These are phyloP conservation scores for Litoditis marina DNA, from an alignment of 2,888 invertebrate species.

Conservation along the genomic window DNA sequence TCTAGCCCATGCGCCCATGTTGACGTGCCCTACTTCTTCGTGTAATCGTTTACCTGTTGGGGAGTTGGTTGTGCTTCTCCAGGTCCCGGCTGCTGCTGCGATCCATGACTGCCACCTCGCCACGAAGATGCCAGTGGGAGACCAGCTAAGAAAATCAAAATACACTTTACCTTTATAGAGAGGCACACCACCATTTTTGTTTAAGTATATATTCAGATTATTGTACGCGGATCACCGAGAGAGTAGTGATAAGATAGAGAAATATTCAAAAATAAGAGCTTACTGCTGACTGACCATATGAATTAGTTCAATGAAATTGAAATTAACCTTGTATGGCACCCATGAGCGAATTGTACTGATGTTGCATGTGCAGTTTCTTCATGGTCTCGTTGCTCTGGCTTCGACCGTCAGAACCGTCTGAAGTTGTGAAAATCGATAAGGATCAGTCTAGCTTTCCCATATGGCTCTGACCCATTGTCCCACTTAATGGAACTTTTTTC, in stretches of 20 bases:
- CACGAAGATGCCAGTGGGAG: slow-evolving; percentile 21
- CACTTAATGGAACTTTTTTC: too few species aligned
- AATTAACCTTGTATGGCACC: slow-evolving; percentile 36
- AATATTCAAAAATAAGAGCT: too few species aligned
- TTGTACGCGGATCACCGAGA: too few species aligned
- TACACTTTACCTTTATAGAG: neutral
- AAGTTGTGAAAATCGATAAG: neutral
- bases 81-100: neutral
- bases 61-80: neutral
- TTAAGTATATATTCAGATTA: too few species aligned
- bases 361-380: slow-evolving; percentile 38
- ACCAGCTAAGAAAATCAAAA: slow-evolving; percentile 9
- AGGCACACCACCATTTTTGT: neutral
- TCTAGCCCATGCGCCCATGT: too few species aligned
- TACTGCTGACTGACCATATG: too few species aligned
- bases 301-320: neutral
- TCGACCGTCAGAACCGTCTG: too few species aligned
- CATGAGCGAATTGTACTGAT: slow-evolving; percentile 40
- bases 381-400: too few species aligned
- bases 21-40: too few species aligned
- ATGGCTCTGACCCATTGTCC: too few species aligned
- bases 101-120: slow-evolving; percentile 7
- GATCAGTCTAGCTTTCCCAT: neutral
- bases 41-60: slow-evolving; percentile 1
- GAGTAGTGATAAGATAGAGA: too few species aligned